Evolutionary conservation across 2,113 vertebrate species (phyloP), one percentile per base, ranked within the genome.

Genomic region (Xyliphius kryptos): DNA sequence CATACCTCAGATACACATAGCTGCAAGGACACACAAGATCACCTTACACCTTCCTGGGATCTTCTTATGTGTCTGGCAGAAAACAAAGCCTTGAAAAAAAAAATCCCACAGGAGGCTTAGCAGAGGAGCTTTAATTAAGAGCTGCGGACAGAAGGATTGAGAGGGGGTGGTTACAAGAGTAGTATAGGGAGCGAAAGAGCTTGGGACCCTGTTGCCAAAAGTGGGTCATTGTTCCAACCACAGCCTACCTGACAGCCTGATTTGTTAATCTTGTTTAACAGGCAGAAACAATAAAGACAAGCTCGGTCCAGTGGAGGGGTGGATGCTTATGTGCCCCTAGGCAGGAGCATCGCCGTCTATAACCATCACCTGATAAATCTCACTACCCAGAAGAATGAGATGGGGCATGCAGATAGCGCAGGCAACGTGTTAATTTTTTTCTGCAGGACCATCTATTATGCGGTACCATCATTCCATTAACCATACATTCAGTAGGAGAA

Each of bases 201-300:
- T 61, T 11, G 22, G 60, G 48, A 68, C 63, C 69, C 63, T 44
- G 77, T 81, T 82, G 81, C 82, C 79, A 83, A 80, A 86, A 88
- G 67, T 84, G 85, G 85, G 86, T 85, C 85, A 84, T 84, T 86
- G 82, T 87, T 83, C 84, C 80, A 76, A n/a, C n/a, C n/a, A n/a
- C n/a, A n/a, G n/a, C n/a, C n/a, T 85, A 86, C 83, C 85, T 86
- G 85, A 88, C 86, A 86, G 82, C 83, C 81, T 85, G 82, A 88
- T 86, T 87, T 84, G 83, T 81, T 87, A 85, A 88, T 86, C 81
- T 81, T 85, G 85, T 83, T 84, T 80, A 87, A 85, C 68, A 74
- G 81, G 84, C 84, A 87, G 84, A 88, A 88, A 85, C 83, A 84
- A 85, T 81, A 78, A 80, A 51, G 70, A 81, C 77, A 76, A 81